Base-by-base conservation (phyloP, 1,140 invertebrate species). In the Aphidius gifuensis region DNA sequence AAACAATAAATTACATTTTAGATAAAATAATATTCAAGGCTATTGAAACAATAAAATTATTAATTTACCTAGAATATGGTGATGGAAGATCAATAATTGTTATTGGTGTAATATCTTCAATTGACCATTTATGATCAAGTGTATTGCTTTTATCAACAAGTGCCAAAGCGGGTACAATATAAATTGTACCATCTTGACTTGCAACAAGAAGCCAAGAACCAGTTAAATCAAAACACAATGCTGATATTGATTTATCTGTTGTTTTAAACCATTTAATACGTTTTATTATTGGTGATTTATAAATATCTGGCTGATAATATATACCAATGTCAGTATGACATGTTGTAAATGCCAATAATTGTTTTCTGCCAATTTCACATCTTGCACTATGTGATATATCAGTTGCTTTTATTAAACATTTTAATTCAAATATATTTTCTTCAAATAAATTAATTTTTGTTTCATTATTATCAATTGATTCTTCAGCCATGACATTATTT, bases 171-270 rank as follows among this genome's bases (percentile, higher is more conserved):
- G 87, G 87, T 42, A 89, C 71, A 64, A 88, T 86, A 63, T 84
- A 87, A 5, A 88, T 68, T 6, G 84, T 84, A 64, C 84, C 80
- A 74, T 87, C 85, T 8, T 76, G 79, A 77, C 84, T 85, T 48
- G 87, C 78, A 65, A 85, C 77, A 7, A 90, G 72, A n/a, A 90
- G 75, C 88, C 88, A 90, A 53, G 84, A 81, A 45, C 87, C 87
- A n/a, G 83, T 81, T 32, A 87, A 84, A 78, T 90, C 87, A 76
- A 90, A 90, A 72, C 86, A 88, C 60, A 90, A 71, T 60, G 85
- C 83, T 64, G 85, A 80, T 46, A 90, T 86, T 64, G 78, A 74
- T 74, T 86, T 86, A 50, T 82, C 80, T 23, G 75, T 76, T 40
- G 84, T 83, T 65, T 80, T 79, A 73, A 87, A 87, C 89, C 88